Evolutionary conservation across 2,888 invertebrate genomes (phyloP).

Genomic region (Hetaerina titia): DNA sequence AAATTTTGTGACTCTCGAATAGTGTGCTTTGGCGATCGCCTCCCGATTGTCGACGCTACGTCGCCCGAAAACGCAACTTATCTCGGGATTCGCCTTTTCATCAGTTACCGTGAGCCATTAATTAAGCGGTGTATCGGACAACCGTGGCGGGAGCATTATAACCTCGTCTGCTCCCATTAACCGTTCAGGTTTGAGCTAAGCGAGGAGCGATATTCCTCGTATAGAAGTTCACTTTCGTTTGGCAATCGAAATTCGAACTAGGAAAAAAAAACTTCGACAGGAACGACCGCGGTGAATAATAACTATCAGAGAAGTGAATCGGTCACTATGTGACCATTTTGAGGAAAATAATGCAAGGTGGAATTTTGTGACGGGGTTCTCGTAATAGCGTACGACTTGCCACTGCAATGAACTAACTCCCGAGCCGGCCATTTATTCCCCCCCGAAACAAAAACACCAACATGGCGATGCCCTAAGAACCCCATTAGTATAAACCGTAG

Average conservation of each 20-base stretch:
- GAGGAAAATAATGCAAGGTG: too few species aligned
- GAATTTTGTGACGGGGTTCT: too few species aligned
- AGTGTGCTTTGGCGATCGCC: not conserved
- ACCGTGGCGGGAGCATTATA: not conserved
- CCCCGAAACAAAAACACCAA: not conserved
- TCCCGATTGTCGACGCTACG: not conserved
- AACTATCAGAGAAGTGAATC: too few species aligned
- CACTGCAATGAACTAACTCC: too few species aligned
- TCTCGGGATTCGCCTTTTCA: not conserved
- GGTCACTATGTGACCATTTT: too few species aligned
- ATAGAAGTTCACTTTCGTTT: too few species aligned
- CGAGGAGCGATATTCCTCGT: not conserved
- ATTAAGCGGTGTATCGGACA: not conserved
- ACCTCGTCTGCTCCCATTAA: not conserved
- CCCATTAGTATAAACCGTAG: not conserved
- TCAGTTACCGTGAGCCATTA: not conserved
- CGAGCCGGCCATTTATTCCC: not conserved
- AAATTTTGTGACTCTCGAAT: not conserved
- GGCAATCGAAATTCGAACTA: too few species aligned
- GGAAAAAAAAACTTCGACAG: too few species aligned
- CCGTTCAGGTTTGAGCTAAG: not conserved
- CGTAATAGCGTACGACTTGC: too few species aligned
- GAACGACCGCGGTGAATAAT: too few species aligned
- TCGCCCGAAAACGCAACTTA: not conserved
- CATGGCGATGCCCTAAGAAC: not conserved